Conservation (phyloP, 2,113 vertebrate genomes). For the Caloenas nicobarica region DNA sequence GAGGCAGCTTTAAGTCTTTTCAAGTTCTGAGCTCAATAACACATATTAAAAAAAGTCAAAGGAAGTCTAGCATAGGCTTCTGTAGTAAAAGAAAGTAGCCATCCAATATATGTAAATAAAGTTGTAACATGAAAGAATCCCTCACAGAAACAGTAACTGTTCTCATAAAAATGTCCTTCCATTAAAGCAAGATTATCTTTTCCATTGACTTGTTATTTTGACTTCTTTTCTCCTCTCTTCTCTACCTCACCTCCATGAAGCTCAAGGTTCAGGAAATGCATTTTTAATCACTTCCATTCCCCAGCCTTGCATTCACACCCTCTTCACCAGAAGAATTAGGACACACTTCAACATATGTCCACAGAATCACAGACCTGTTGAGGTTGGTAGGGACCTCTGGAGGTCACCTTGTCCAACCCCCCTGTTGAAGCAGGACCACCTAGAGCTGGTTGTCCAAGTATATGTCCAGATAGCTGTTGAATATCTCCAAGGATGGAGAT, state of each 20-base stretch:
- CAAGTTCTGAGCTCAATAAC: not conserved
- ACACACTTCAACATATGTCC: not conserved
- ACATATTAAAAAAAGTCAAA: not conserved
- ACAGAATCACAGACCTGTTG: not conserved
- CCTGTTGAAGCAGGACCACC: no score
- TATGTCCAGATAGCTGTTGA: no score
- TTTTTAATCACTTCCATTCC: not conserved
- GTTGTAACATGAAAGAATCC: not conserved
- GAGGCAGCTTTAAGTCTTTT: not conserved
- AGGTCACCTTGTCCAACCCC: not conserved
- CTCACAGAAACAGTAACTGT: not conserved
- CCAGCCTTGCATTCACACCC: not conserved
- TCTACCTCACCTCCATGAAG: not conserved
- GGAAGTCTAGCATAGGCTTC: not conserved
- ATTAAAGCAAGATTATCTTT: not conserved
- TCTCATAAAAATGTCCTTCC: not conserved
- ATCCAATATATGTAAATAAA: not conserved
- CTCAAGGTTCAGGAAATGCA: accelerated
- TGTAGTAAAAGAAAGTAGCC: not conserved
- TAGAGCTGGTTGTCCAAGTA: no score
- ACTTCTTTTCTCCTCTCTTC: not conserved
- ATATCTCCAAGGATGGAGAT: no score
- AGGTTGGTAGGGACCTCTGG: not conserved
- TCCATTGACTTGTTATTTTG: not conserved
- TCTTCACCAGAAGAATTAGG: not conserved